These are phyloP conservation scores for Teinopalpus imperialis DNA, from an alignment of 2,888 invertebrate species.

Conservation along the genomic window DNA sequence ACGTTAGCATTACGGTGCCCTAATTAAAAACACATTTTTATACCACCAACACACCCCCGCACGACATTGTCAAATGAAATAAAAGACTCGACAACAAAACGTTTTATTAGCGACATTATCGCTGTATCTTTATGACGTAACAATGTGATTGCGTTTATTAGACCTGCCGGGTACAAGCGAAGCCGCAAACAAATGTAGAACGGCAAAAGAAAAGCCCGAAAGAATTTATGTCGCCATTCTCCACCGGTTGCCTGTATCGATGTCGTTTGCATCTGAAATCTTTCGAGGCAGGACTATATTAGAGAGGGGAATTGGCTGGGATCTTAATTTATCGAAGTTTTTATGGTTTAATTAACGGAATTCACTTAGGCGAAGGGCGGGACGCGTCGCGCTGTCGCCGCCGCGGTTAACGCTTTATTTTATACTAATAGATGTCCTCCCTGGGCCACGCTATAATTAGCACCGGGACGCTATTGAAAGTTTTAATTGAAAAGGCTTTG, in stretches of 20 bases:
- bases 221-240: constrained; percentile 61
- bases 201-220: constrained; percentile 45
- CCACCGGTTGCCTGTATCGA: constrained; percentile 62
- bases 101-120: constrained; percentile 41
- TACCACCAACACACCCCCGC: constrained; percentile 6
- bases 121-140: constrained; percentile 44
- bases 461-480: constrained; percentile 69
- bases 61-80: constrained; percentile 27
- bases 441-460: constrained; percentile 66
- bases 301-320: constrained; percentile 79
- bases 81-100: constrained; percentile 34
- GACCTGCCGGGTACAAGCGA: constrained; percentile 67
- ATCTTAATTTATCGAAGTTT: constrained; percentile 83
- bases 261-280: constrained; percentile 80
- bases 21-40: constrained; percentile 21
- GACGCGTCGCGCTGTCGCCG: constrained; percentile 42
- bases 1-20: not conserved
- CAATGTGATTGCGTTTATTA: constrained; percentile 45
- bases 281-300: constrained; percentile 72
- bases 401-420: constrained; percentile 65
- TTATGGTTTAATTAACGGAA: constrained; percentile 84
- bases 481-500: constrained; percentile 81
- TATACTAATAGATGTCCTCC: constrained; percentile 72
- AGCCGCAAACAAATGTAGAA: constrained; percentile 68
- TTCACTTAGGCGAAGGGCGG: constrained; percentile 72